These are phyloP conservation scores for Silurus meridionalis DNA, from an alignment of 2,113 vertebrate genomes.

Conservation along the genomic window DNA sequence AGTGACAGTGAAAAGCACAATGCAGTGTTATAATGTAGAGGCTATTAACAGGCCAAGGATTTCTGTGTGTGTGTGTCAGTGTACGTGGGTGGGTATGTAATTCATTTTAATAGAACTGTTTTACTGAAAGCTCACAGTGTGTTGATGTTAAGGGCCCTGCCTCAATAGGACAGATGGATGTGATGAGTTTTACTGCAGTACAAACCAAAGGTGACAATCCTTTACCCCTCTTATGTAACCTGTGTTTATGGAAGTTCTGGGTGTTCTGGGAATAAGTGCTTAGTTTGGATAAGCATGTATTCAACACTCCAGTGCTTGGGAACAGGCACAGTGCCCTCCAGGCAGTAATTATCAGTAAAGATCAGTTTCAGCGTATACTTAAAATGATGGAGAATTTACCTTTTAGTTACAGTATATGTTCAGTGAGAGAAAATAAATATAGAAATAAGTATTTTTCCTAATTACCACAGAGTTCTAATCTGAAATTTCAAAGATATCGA, in stretches of 20 bases:
- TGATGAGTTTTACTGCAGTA: conserved; percentile 25
- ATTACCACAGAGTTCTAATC: background rate
- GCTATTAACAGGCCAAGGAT: background rate
- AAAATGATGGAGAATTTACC: background rate
- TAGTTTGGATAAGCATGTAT: conserved; percentile 14
- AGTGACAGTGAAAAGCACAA: conserved; percentile 42
- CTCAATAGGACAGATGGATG: conserved; percentile 17
- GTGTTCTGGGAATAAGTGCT: conserved; percentile 24
- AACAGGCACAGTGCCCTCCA: conserved; percentile 8
- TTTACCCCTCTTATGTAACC: conserved; percentile 19
- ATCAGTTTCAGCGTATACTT: background rate
- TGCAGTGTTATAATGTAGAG: conserved; percentile 8
- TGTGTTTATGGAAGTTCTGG: conserved; percentile 22
- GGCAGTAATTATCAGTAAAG: conserved; percentile 13
- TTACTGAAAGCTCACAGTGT: conserved; percentile 22
- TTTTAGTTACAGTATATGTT: background rate
- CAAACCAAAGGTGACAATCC: conserved; percentile 18
- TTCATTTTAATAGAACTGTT: conserved; percentile 26
- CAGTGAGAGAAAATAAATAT: background rate
- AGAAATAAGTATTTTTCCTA: background rate
- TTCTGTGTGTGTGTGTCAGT: background rate
- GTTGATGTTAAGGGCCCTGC: conserved; percentile 24
- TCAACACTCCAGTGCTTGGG: conserved; percentile 8
- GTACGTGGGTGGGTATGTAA: conserved; percentile 15
- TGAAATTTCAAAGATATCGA: background rate